Evolutionary conservation across 1,140 invertebrate species (phyloP).

Genomic region (Idris sp.): DNA sequence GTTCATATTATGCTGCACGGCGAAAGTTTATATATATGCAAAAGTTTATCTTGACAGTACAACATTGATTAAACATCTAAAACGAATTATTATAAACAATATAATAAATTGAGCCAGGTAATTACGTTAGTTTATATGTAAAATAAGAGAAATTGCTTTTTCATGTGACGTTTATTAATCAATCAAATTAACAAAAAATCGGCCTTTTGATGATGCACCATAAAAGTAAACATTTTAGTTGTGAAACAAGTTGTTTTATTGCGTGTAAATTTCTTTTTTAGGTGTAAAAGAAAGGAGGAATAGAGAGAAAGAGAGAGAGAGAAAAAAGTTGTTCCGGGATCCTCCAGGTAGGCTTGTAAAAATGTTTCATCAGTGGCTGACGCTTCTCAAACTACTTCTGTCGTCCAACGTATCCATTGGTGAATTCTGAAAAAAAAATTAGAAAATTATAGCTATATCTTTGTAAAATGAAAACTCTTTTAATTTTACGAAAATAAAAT

Average conservation of each 20-base stretch:
- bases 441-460: no score
- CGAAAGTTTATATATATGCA: slow-evolving; percentile 12
- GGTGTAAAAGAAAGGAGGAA: not conserved
- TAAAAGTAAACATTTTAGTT: slow-evolving; percentile 29
- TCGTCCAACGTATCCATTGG: slow-evolving; percentile 69
- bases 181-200: slow-evolving; percentile 54
- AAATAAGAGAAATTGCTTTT: slow-evolving; percentile 4
- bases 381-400: slow-evolving; percentile 65
- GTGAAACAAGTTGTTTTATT: slow-evolving; percentile 28
- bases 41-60: not conserved
- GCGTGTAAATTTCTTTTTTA: slow-evolving; percentile 19
- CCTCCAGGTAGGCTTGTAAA: slow-evolving; percentile 31
- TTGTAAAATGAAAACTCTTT: no score
- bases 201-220: slow-evolving; percentile 19
- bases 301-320: slow-evolving; percentile 22
- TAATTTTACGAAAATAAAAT: no score
- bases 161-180: slow-evolving; percentile 48
- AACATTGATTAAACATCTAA: no score
- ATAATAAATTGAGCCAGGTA: no score
- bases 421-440: slow-evolving; percentile 69
- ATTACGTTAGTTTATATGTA: no score
- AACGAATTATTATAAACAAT: no score
- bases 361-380: slow-evolving; percentile 68
- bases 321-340: slow-evolving; percentile 24
- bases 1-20: not conserved